Evolutionary conservation across 1,140 invertebrate genomes (phyloP), one percentile per base, ranked within the genome.

Genomic region (Drosophila insularis): DNA sequence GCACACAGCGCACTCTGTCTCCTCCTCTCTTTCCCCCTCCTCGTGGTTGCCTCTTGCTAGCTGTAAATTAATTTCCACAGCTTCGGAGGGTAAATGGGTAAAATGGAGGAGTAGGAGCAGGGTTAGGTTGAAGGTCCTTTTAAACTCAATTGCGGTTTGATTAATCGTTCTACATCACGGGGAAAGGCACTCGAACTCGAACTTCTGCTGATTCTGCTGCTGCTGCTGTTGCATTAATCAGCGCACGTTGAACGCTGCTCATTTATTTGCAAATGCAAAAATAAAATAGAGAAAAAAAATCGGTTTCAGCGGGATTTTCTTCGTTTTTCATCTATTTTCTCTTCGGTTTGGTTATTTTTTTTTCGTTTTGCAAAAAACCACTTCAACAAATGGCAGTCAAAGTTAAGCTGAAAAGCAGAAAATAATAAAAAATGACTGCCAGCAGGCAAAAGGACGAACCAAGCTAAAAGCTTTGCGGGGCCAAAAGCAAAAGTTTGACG

Each of bases 181-280:
- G 67, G 56, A 23, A 27, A 14, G 68, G 68, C 46, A 60, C 59
- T 27, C 35, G 32, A 59, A 50, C 17, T 50, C 35, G 35, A 37
- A 19, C 43, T 50, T 14, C 13, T 50, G 17, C 43, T 46, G 35
- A 21, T 56, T 60, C 43, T 46, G 58, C 62, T 46, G 19, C 21
- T 39, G 19, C 62, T 87, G 65, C 73, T 82, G 81, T 71, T 79
- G 82, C 84, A 87, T 87, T 87, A 87, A 87, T 87, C 82, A 87
- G 84, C 79, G 63, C 71, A 73, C 72, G 68, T 64, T 77, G 76
- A 79, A 77, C 79, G 75, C 72, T 89, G 82, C 84, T 87, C 82
- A 87, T 87, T 87, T 87, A 86, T 86, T 86, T 76, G 82, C 79
- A 72, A 82, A 75, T 82, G 80, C 78, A 75, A 79, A 87, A 81